Percentiles rank a stretch among this genome's conserved stretches.
These are phyloP conservation scores for Pachypanchax playfairii DNA, from an alignment of 2,113 vertebrate species.

Conservation along the genomic window DNA sequence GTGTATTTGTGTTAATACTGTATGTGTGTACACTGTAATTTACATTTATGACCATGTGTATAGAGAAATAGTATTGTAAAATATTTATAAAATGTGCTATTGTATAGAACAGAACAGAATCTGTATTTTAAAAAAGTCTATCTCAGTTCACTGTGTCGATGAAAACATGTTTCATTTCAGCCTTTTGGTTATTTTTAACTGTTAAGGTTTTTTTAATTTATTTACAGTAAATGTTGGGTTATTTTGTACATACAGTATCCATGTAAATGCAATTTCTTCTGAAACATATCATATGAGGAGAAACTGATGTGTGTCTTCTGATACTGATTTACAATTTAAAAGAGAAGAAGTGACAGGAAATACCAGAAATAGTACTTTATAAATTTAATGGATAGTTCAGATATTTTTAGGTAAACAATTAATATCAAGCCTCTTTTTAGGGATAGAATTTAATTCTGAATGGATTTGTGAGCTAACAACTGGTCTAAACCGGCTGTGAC, in stretches of 20 bases:
- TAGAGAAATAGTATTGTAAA: constrained; percentile 78
- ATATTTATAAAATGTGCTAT: constrained; percentile 76
- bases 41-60: constrained; percentile 75
- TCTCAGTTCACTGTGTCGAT: constrained; percentile 37
- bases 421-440: too few species aligned
- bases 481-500: too few species aligned
- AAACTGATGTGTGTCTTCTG: too few species aligned
- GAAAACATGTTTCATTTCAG: neutral
- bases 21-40: constrained; percentile 74
- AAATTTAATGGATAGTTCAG: too few species aligned
- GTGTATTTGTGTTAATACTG: constrained; percentile 73
- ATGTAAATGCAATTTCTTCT: neutral
- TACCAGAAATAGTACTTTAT: too few species aligned
- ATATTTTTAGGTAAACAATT: too few species aligned
- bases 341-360: too few species aligned
- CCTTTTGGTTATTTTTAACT: constrained; percentile 4
- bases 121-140: constrained; percentile 75
- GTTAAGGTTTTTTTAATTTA: neutral
- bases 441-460: too few species aligned
- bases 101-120: constrained; percentile 74
- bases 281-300: too few species aligned
- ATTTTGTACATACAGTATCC: neutral
- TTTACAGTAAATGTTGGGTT: neutral
- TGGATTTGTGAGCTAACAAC: too few species aligned
- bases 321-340: too few species aligned